These are phyloP conservation scores for Emmelina monodactyla DNA, from an alignment of 2,888 invertebrate species.

Conservation along the genomic window DNA sequence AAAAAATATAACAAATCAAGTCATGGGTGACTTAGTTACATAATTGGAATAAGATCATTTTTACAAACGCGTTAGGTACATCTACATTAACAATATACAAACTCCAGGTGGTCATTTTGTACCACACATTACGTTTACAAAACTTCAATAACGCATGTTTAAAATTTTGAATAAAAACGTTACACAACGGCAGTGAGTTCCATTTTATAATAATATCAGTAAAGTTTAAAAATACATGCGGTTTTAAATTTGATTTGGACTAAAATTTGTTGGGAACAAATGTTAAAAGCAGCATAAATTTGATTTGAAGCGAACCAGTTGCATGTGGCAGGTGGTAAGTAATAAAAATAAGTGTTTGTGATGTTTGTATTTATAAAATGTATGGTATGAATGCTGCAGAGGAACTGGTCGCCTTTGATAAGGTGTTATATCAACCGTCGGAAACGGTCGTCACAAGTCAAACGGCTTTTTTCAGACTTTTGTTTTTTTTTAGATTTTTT, in stretches of 20 bases:
- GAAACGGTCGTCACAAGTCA: conserved; percentile 20
- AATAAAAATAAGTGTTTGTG: no score
- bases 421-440: neutral
- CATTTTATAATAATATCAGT: neutral
- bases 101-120: no score
- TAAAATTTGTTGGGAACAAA: no score
- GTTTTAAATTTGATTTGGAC: no score
- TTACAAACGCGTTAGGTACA: neutral
- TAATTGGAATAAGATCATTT: neutral
- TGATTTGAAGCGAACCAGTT: no score
- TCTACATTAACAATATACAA: neutral
- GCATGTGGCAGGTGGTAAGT: neutral
- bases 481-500: conserved; percentile 32
- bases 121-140: neutral
- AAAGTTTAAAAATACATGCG: neutral
- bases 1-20: conserved; percentile 34
- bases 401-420: no score
- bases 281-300: no score
- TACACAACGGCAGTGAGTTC: neutral
- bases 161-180: neutral
- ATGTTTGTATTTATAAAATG: no score
- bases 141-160: neutral
- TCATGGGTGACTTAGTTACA: conserved; percentile 11
- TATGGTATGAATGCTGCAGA: no score
- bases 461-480: conserved; percentile 23